These are phyloP conservation scores for Nothobranchius furzeri DNA, from an alignment of 2,113 vertebrate genomes.

Conservation along the genomic window DNA sequence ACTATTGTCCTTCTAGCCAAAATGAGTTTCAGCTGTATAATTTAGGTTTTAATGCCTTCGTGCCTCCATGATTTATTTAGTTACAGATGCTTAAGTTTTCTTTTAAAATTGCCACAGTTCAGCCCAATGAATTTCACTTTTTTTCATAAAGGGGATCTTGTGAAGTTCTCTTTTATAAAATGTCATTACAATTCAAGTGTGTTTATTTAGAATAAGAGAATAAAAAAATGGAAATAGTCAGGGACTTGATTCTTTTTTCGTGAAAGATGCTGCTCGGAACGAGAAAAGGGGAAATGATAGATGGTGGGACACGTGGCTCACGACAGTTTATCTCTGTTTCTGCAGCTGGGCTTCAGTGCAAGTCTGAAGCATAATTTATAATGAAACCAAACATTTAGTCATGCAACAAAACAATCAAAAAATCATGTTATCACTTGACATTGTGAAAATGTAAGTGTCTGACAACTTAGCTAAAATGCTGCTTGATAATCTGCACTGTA, in stretches of 20 bases:
- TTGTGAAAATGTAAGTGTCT: neutral
- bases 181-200: neutral
- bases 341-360: neutral
- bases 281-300: neutral
- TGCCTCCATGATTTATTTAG: neutral
- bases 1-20: neutral
- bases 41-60: neutral
- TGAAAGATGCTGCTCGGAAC: too few relatives aligned
- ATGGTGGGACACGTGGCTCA: neutral
- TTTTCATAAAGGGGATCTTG: neutral
- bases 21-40: constrained; percentile 4
- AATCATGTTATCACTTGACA: neutral
- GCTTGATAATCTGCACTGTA: neutral
- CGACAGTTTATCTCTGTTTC: neutral
- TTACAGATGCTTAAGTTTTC: neutral
- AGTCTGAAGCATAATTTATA: neutral
- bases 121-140: neutral
- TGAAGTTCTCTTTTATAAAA: too few relatives aligned
- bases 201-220: too few relatives aligned
- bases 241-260: too few relatives aligned
- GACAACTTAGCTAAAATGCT: neutral
- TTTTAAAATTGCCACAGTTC: neutral
- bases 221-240: too few relatives aligned
- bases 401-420: neutral
- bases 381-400: neutral